phyloP scores from a whole-genome alignment of 2,888 invertebrate genomes.

The Lumbricus terrestris region DNA sequence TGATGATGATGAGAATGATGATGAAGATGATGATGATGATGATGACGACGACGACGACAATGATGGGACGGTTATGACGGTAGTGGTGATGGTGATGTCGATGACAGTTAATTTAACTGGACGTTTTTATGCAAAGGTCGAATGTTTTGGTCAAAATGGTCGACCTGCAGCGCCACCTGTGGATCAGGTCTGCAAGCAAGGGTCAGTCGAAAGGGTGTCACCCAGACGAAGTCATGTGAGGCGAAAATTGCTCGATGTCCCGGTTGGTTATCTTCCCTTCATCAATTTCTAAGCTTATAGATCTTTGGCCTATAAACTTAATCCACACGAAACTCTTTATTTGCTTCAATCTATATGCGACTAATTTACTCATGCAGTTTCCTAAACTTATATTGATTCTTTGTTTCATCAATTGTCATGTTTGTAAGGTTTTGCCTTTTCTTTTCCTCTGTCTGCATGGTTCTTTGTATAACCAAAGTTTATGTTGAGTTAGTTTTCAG shows the following conservation, averaged over 20 bases:
- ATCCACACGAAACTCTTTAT: background rate
- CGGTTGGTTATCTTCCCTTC: background rate
- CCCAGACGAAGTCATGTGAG: background rate
- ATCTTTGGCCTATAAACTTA: background rate
- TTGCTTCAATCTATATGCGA: background rate
- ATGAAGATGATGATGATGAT: too few relatives aligned
- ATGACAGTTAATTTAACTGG: background rate
- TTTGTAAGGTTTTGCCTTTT: background rate
- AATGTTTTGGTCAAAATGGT: slow-evolving; percentile 4
- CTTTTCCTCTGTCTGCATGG: too few relatives aligned
- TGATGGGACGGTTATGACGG: background rate
- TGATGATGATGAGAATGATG: too few relatives aligned
- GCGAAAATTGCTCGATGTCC: background rate
- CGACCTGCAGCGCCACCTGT: background rate
- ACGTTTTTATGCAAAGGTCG: background rate
- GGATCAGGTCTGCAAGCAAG: background rate
- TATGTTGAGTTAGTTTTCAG: background rate
- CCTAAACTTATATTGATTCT: background rate
- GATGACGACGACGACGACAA: too few relatives aligned
- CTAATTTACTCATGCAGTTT: background rate
- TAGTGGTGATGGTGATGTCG: background rate
- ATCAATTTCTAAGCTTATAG: background rate
- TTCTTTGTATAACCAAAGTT: too few relatives aligned
- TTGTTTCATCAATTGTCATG: background rate
- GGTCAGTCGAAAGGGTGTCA: background rate